Conservation (phyloP, 2,888 invertebrate genomes). For the Tenthredo amoena region DNA sequence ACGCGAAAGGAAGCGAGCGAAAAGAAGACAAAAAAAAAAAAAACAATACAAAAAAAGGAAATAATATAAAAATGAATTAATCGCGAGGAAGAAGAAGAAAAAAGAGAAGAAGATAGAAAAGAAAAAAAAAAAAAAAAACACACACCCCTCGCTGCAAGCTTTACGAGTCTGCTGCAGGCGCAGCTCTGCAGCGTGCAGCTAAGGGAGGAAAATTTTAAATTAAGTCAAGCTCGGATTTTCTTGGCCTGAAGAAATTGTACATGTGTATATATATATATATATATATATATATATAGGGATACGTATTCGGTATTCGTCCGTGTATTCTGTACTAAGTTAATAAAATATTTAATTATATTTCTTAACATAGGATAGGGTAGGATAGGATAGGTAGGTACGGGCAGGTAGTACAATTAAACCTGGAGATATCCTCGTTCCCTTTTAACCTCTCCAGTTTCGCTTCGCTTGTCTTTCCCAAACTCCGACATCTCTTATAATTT, state of each 20-base stretch:
- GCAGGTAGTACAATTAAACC: conserved; percentile 38
- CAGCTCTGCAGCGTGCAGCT: conserved; percentile 5
- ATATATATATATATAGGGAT: not conserved
- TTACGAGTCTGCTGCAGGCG: conserved; percentile 29
- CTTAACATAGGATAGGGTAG: not conserved
- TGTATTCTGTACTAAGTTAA: conserved; percentile 20
- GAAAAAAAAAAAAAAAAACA: not conserved
- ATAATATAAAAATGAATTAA: conserved; percentile 8
- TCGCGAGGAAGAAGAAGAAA: not conserved
- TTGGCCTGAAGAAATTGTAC: not conserved
- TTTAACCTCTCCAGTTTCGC: not conserved
- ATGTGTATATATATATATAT: not conserved
- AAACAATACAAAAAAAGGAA: not conserved
- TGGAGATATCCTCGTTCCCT: not conserved
- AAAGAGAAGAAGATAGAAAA: too few species aligned
- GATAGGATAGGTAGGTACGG: not conserved
- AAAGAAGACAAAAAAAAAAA: not conserved
- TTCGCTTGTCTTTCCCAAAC: conserved; percentile 17
- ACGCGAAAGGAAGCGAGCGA: not conserved
- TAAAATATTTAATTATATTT: conserved; percentile 50
- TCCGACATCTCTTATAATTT: conserved; percentile 1
- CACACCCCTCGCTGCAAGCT: not conserved
- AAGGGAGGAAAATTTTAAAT: conserved; percentile 45
- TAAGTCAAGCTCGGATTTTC: conserved; percentile 46
- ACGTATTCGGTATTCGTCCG: too few species aligned